A percentile compares a stretch with the other conserved stretches of the same genome.
Evolutionary conservation across 2,797 vertebrate species (phyloP).

Genomic region (Siniperca obscura): DNA sequence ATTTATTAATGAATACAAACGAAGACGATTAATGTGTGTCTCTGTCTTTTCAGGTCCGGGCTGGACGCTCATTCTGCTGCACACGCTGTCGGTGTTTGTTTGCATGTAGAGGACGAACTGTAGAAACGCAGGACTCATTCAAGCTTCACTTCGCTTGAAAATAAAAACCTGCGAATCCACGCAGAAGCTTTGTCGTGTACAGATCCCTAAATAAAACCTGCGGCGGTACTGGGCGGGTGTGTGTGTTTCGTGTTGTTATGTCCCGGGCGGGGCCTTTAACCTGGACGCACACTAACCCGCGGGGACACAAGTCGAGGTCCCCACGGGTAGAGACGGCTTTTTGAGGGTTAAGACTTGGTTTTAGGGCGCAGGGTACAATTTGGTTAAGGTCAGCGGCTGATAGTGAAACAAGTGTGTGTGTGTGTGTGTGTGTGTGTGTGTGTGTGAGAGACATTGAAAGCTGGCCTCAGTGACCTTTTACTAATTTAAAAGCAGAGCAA

Average conservation of each 20-base stretch:
- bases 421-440: conserved; percentile 5
- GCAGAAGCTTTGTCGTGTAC: neutral
- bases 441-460: neutral
- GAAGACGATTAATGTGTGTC: neutral
- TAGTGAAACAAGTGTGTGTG: neutral
- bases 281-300: too few species aligned
- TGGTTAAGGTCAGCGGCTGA: too few species aligned
- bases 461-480: neutral
- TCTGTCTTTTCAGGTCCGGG: conserved; percentile 45
- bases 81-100: conserved; percentile 24
- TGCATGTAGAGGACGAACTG: conserved; percentile 23
- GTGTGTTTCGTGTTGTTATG: neutral
- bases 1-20: neutral
- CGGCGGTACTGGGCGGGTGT: neutral
- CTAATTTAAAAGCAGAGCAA: neutral
- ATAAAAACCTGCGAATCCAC: neutral
- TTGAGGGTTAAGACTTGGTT: too few species aligned
- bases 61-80: conserved; percentile 38
- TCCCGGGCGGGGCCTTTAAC: too few species aligned
- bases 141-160: neutral
- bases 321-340: too few species aligned
- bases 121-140: neutral
- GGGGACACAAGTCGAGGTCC: too few species aligned
- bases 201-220: conserved; percentile 45
- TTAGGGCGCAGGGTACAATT: too few species aligned